A percentile compares a stretch with the other conserved stretches of the same genome.
These are phyloP conservation scores for Numida meleagris DNA, from an alignment of 2,113 vertebrate species.

Conservation along the genomic window DNA sequence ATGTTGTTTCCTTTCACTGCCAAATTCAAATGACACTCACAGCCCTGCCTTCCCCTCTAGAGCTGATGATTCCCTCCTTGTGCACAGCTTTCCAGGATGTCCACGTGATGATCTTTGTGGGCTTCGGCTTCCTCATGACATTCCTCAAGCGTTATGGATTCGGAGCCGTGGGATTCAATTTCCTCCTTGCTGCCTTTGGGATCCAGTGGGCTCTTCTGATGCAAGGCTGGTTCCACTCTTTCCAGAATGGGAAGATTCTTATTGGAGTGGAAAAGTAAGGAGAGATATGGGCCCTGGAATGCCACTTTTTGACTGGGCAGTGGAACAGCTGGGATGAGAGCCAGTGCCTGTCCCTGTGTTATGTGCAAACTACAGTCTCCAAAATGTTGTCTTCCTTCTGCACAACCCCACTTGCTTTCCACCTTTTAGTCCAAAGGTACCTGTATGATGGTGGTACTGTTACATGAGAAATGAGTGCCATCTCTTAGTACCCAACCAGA, in stretches of 20 bases:
- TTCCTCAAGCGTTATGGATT: constrained; percentile 96
- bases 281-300: background rate
- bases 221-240: constrained; percentile 93
- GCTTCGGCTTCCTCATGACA: constrained; percentile 97
- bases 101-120: constrained; percentile 98
- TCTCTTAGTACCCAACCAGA: background rate
- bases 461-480: background rate
- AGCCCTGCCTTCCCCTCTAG: background rate
- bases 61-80: background rate
- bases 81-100: constrained; percentile 94
- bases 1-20: background rate
- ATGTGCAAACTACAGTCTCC: background rate
- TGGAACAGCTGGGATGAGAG: background rate
- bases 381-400: background rate
- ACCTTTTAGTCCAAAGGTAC: background rate
- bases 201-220: constrained; percentile 97
- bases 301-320: background rate
- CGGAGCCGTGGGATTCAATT: constrained; percentile 91
- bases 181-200: constrained; percentile 92
- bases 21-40: background rate
- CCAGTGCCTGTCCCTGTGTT: background rate
- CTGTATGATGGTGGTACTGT: background rate
- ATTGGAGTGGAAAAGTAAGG: constrained; percentile 89
- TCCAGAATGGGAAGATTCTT: constrained; percentile 81
- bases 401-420: background rate